phyloP scores from a whole-genome alignment of 2,888 invertebrate genomes.

The Yponomeuta evonymella region DNA sequence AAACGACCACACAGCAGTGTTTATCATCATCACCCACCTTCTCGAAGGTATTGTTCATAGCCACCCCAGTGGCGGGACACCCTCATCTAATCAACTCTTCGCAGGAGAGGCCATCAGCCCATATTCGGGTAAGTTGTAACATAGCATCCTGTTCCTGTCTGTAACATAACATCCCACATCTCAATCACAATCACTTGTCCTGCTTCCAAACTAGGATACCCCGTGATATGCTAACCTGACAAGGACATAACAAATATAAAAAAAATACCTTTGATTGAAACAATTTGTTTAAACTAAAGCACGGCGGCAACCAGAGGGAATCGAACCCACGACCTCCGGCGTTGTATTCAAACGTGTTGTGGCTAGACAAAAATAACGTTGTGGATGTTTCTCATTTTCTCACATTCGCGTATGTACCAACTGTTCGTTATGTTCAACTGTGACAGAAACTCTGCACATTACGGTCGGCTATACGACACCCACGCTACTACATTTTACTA shows the following conservation, averaged over 20 bases:
- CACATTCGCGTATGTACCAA: not conserved
- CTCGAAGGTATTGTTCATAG: conserved; percentile 57
- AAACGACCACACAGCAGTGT: conserved; percentile 41
- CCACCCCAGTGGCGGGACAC: conserved; percentile 66
- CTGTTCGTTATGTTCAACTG: not conserved
- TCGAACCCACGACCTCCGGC: too few relatives aligned
- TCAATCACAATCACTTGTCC: too few relatives aligned
- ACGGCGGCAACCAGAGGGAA: too few relatives aligned
- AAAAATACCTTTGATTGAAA: not conserved
- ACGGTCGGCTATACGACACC: not conserved
- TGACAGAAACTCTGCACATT: not conserved
- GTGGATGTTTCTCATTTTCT: not conserved
- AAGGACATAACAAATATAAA: not conserved
- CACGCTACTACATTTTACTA: not conserved
- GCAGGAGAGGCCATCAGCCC: conserved; percentile 44
- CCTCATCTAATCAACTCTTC: conserved; percentile 29
- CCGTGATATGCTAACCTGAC: not conserved
- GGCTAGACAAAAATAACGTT: too few relatives aligned
- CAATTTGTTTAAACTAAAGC: not conserved
- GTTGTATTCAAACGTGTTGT: too few relatives aligned
- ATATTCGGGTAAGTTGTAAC: conserved; percentile 48
- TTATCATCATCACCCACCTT: conserved; percentile 47
- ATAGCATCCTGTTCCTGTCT: not conserved
- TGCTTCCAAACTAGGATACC: too few relatives aligned
- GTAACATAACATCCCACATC: too few relatives aligned